Percentiles rank a stretch among this genome's conserved stretches.
These are phyloP conservation scores for Trissonchulus sp. DNA, from an alignment of 2,888 invertebrate species.

Conservation along the genomic window DNA sequence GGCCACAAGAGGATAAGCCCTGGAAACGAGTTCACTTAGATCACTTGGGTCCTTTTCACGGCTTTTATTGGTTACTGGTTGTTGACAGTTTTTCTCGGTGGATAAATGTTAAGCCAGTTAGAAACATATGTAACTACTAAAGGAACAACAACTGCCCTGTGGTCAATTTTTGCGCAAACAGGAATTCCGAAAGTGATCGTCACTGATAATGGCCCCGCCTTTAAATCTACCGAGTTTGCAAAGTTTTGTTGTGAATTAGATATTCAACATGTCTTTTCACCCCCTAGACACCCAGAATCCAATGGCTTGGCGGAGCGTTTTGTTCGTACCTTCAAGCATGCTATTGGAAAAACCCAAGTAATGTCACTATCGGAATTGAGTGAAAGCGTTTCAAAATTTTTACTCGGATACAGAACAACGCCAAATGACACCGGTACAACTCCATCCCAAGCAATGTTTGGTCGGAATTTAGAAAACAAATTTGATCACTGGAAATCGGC, in stretches of 20 bases:
- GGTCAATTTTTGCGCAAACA: constrained; percentile 38
- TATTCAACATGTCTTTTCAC: constrained; percentile 37
- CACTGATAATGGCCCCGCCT: constrained; percentile 48
- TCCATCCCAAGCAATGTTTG: background rate
- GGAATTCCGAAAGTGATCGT: constrained; percentile 46
- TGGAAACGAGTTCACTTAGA: constrained; percentile 55
- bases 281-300: constrained; percentile 43
- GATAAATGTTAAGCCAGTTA: constrained; percentile 40
- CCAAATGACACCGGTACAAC: background rate
- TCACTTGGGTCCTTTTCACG: constrained; percentile 52
- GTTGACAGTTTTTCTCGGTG: constrained; percentile 55
- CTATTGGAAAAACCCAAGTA: background rate
- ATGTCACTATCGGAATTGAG: background rate
- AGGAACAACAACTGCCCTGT: constrained; percentile 38
- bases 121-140: constrained; percentile 41
- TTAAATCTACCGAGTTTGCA: constrained; percentile 41
- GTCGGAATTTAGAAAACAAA: background rate
- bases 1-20: constrained; percentile 43
- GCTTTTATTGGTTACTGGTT: constrained; percentile 48
- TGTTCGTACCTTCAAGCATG: constrained; percentile 40
- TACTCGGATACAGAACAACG: background rate
- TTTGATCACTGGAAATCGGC: too few species aligned
- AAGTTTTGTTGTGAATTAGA: constrained; percentile 38
- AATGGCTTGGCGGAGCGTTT: constrained; percentile 46
- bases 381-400: background rate